A percentile compares a stretch with the other conserved stretches of the same genome.
Conservation (phyloP, 2,113 vertebrate species). For the Nicator chloris region DNA sequence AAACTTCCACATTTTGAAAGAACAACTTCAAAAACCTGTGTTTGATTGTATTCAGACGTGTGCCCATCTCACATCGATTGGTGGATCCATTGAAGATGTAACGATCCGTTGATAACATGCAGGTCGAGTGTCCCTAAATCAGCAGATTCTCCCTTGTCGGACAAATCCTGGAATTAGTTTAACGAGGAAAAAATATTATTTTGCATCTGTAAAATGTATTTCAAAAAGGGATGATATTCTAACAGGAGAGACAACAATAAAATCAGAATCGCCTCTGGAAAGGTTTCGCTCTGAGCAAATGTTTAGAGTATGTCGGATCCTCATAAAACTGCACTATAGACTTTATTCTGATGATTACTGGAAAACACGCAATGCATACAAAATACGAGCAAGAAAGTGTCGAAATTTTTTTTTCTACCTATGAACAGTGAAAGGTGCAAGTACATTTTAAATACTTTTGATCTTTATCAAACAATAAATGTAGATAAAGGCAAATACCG, state of each 20-base stretch:
- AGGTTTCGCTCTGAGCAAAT: background rate
- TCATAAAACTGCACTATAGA: background rate
- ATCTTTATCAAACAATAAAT: background rate
- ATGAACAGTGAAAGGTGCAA: background rate
- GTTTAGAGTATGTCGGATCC: background rate
- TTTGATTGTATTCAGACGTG: background rate
- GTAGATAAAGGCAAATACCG: background rate
- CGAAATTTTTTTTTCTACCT: background rate
- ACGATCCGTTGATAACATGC: background rate
- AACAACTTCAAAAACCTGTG: background rate
- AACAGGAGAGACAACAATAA: background rate
- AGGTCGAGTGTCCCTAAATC: background rate
- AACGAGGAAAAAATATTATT: background rate
- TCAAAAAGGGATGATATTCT: background rate
- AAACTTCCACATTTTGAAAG: constrained; percentile 15
- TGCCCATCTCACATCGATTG: background rate
- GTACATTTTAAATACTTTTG: background rate
- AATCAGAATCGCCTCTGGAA: background rate
- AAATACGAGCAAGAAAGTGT: background rate
- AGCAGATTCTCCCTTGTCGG: background rate
- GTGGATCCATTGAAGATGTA: background rate
- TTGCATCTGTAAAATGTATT: background rate
- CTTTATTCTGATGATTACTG: background rate
- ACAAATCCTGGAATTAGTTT: background rate
- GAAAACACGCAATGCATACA: background rate